These are phyloP conservation scores for Eledone cirrhosa DNA, from an alignment of 2,888 invertebrate genomes.

Conservation along the genomic window DNA sequence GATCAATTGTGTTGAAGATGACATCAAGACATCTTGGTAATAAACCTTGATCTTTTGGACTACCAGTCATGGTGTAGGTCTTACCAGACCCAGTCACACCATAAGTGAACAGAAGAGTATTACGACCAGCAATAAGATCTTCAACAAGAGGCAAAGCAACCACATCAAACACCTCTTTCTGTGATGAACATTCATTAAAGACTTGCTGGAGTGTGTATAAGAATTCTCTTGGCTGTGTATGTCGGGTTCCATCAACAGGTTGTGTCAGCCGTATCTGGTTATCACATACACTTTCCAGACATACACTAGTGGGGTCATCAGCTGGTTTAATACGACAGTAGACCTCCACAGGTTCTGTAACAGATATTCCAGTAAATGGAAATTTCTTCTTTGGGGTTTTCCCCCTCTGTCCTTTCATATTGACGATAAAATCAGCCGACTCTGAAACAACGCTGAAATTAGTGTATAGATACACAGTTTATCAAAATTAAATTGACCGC, in stretches of 20 bases:
- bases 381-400: constrained; percentile 55
- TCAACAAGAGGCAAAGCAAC: constrained; percentile 88
- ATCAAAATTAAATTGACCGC: neutral
- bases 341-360: constrained; percentile 70
- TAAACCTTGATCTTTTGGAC: constrained; percentile 79
- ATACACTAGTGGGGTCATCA: constrained; percentile 71
- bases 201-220: constrained; percentile 79
- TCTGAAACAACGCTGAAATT: no score
- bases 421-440: neutral
- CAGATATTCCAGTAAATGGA: constrained; percentile 36
- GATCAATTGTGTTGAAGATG: constrained; percentile 87
- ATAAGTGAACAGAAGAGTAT: constrained; percentile 92
- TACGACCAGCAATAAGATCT: constrained; percentile 84
- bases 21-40: constrained; percentile 89
- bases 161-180: constrained; percentile 84
- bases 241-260: constrained; percentile 52
- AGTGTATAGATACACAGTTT: neutral
- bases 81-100: constrained; percentile 97
- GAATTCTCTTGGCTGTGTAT: constrained; percentile 30
- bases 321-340: constrained; percentile 87
- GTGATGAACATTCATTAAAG: constrained; percentile 80
- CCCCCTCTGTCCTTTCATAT: constrained; percentile 39
- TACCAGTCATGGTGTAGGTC: constrained; percentile 93
- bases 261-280: constrained; percentile 65
- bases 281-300: constrained; percentile 62